These are phyloP conservation scores for Scrobipalpa atriplicella DNA, from an alignment of 2,888 invertebrate genomes.

Conservation along the genomic window DNA sequence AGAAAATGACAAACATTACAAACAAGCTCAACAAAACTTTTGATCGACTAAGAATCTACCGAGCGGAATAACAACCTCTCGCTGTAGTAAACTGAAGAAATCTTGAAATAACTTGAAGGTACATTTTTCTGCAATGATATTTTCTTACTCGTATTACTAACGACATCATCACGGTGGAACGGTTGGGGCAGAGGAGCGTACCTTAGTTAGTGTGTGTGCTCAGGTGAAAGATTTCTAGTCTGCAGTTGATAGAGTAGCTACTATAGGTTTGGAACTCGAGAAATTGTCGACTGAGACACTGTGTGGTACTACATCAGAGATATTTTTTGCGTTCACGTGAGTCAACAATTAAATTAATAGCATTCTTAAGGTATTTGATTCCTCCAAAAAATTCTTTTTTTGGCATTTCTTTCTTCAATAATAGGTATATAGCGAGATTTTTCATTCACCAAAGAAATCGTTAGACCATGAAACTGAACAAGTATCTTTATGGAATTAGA, in stretches of 20 bases:
- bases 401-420: too few species aligned
- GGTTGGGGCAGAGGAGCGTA: neutral
- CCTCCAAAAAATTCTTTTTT: too few species aligned
- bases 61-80: neutral
- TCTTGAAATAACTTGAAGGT: neutral
- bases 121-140: neutral
- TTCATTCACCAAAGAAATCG: too few species aligned
- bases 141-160: neutral
- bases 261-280: neutral
- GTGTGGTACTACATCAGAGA: too few species aligned
- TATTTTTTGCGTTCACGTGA: too few species aligned
- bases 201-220: neutral
- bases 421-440: too few species aligned
- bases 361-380: too few species aligned
- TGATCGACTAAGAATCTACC: neutral
- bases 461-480: too few species aligned
- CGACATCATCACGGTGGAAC: constrained; percentile 4
- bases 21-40: neutral
- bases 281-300: neutral
- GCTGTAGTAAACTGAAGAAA: constrained; percentile 5
- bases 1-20: neutral
- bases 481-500: too few species aligned
- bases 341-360: too few species aligned
- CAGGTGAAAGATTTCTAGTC: constrained; percentile 5
- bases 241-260: neutral